Evolutionary conservation across 2,888 invertebrate genomes (phyloP).

Genomic region (Acleris holmiana): DNA sequence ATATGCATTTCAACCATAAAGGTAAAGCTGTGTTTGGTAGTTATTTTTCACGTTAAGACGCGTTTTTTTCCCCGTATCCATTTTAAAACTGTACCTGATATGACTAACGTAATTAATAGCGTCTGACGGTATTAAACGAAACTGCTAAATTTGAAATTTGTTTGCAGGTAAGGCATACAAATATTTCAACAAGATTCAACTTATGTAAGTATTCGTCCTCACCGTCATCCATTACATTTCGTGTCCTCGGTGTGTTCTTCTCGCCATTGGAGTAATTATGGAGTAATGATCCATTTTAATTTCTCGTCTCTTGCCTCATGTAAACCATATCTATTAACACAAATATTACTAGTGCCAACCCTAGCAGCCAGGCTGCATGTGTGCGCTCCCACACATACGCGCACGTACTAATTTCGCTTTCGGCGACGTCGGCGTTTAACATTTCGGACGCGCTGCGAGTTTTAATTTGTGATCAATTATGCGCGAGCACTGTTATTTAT

Average conservation of each 20-base stretch:
- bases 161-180: constrained; percentile 16
- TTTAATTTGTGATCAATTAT: constrained; percentile 85
- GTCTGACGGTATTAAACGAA: background rate
- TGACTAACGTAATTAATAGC: too few relatives aligned
- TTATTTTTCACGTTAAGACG: too few relatives aligned
- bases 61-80: too few relatives aligned
- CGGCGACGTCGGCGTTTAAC: constrained; percentile 77
- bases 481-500: constrained; percentile 82
- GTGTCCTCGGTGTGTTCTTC: background rate
- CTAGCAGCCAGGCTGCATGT: constrained; percentile 48
- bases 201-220: too few relatives aligned
- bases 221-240: background rate
- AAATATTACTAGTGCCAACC: constrained; percentile 45
- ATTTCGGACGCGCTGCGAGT: constrained; percentile 80
- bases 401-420: constrained; percentile 76
- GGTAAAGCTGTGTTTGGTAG: too few relatives aligned
- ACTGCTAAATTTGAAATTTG: background rate
- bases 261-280: background rate
- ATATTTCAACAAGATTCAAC: too few relatives aligned
- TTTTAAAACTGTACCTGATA: too few relatives aligned
- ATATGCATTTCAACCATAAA: too few relatives aligned
- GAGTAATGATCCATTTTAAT: too few relatives aligned
- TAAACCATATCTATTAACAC: constrained; percentile 26
- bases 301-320: background rate
- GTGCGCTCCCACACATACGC: constrained; percentile 31